Evolutionary conservation across 2,797 vertebrate genomes (phyloP).

Genomic region (Leontocebus nigricollis): DNA sequence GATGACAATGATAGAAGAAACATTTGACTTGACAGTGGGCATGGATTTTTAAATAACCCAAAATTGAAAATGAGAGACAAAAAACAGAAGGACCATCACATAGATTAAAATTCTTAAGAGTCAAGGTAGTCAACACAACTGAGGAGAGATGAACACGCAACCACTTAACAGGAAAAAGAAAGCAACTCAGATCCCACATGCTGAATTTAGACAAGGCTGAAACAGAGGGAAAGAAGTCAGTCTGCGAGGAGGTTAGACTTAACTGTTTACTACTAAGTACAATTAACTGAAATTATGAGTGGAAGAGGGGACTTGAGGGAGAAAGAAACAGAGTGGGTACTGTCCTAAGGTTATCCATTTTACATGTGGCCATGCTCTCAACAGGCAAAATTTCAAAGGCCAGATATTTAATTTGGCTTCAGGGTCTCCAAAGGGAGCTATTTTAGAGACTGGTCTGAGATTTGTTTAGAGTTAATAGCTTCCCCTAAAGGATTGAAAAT

Average conservation of each 20-base stretch:
- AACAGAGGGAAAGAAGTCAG: background rate
- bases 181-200: background rate
- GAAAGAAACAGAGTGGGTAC: background rate
- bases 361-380: background rate
- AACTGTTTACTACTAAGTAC: background rate
- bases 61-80: constrained; percentile 33
- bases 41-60: background rate
- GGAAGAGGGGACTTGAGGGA: background rate
- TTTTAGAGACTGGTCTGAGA: background rate
- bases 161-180: background rate
- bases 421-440: constrained; percentile 13
- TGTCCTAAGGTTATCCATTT: background rate
- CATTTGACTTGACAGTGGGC: background rate
- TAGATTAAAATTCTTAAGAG: constrained; percentile 5
- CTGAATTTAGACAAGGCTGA: background rate
- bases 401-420: background rate
- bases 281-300: constrained; percentile 31
- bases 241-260: background rate
- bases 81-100: background rate
- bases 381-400: background rate
- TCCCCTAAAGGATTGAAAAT: constrained; percentile 15
- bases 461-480: constrained; percentile 9
- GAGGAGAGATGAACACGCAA: background rate
- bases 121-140: background rate
- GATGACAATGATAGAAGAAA: background rate